Conservation (phyloP, 2,113 vertebrate species). For the Pygoscelis adeliae region DNA sequence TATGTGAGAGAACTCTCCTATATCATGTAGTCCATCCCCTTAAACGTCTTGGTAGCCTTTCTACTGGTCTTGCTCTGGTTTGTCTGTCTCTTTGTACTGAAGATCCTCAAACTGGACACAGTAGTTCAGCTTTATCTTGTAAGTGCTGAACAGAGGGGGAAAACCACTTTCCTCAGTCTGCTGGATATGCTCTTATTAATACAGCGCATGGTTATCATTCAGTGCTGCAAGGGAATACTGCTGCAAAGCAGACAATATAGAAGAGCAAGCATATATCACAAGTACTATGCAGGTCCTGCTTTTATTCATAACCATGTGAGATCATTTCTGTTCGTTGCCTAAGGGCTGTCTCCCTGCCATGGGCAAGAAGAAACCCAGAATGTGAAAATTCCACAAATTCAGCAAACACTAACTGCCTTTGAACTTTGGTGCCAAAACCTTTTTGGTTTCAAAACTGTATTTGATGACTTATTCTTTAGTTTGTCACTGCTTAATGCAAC, state of each 20-base stretch:
- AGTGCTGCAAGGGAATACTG: neutral
- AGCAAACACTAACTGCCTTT: neutral
- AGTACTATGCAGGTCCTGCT: neutral
- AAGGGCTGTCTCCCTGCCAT: neutral
- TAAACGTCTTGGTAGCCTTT: neutral
- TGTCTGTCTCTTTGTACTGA: neutral
- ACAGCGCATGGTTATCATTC: rapidly evolving
- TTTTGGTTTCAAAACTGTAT: neutral
- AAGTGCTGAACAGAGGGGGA: neutral
- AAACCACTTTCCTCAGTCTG: neutral
- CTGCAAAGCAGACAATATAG: neutral
- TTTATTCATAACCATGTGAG: neutral
- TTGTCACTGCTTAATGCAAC: neutral
- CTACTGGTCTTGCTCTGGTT: neutral
- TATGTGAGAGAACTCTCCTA: too few species aligned
- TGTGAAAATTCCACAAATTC: neutral
- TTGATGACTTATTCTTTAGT: neutral
- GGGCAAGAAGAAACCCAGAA: neutral
- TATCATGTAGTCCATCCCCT: neutral
- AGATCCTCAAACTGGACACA: neutral
- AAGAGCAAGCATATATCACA: neutral
- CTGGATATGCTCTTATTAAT: neutral
- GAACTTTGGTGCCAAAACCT: neutral
- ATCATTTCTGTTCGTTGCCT: neutral
- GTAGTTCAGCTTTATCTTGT: neutral